Base-by-base conservation (phyloP, 2,113 vertebrate genomes). In the Apteryx owenii region DNA sequence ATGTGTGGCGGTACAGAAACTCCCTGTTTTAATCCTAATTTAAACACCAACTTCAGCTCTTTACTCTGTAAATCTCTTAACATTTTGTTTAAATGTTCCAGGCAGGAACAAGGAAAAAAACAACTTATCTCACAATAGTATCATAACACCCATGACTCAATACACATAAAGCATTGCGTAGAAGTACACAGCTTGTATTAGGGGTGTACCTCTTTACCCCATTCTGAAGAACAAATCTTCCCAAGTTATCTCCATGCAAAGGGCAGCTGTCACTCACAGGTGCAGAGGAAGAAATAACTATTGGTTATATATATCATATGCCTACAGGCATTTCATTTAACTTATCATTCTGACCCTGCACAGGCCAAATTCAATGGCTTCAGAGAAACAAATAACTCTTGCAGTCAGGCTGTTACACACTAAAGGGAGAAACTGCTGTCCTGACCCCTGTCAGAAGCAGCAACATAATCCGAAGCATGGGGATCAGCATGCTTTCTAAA, bases 341-440 rank as follows among this genome's bases (percentile, higher is more conserved):
- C 10, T 11, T 23, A 54, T n/a, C 66, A 64, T 1, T 78, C 13
- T 26, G 60, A 46, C 10, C 58, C 53, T 65, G 29, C 8, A 88
- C 93, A 95, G 69, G 46, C 88, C 89, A 93, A 54, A 64, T 72
- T 70, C 53, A 77, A 66, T 36, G 53, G 40, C 79, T 92, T 83
- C 68, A 42, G 36, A 71, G 64, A 78, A 91, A 77, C 65, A 85
- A 95, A 64, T 33, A 82, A 77, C n/a, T 90, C 66, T 80, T 84
- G 15, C 20, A 76, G 33, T 5, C 64, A 51, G 60, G 26, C 33
- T 80, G 22, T 4, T 31, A 72, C n/a, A 33, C 23, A 73, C 28
- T 76, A 28, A 58, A 71, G 15, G 58, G 22, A 33, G 18, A 65
- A 13, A 48, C 18, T 3, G 20, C 29, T 9, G 5, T 88, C 20